These are phyloP conservation scores for Nicator chloris DNA, from an alignment of 2,113 vertebrate species.

Conservation along the genomic window DNA sequence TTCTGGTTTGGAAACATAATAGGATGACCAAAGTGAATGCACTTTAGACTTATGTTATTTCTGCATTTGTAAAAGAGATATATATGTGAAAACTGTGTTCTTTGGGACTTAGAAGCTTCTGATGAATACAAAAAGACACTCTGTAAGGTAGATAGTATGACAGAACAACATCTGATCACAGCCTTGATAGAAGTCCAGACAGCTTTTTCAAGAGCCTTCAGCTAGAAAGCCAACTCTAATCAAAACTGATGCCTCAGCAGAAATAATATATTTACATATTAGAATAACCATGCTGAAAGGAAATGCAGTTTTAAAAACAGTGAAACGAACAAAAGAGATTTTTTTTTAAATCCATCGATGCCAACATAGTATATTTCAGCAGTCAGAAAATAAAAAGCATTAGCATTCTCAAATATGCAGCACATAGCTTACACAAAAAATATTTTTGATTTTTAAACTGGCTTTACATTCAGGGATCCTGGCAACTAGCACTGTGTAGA, in stretches of 20 bases:
- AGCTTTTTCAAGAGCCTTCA: not conserved
- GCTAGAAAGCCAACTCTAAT: slow-evolving; percentile 21
- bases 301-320: not conserved
- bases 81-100: not conserved
- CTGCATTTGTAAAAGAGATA: not conserved
- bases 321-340: not conserved
- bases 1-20: not conserved
- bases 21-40: not conserved
- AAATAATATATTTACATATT: not conserved
- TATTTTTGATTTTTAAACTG: not conserved
- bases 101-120: not conserved
- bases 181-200: not conserved
- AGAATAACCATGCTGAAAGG: not conserved
- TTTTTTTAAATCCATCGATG: accelerated
- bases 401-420: not conserved
- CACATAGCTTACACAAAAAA: not conserved
- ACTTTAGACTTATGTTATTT: not conserved
- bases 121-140: not conserved
- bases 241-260: slow-evolving; percentile 25
- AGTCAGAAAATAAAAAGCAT: not conserved
- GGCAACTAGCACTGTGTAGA: not conserved
- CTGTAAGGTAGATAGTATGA: not conserved
- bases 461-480: not conserved
- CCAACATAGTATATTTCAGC: not conserved
- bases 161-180: not conserved